Conservation (phyloP, 2,797 vertebrate genomes). For the Bovichtus variegatus region DNA sequence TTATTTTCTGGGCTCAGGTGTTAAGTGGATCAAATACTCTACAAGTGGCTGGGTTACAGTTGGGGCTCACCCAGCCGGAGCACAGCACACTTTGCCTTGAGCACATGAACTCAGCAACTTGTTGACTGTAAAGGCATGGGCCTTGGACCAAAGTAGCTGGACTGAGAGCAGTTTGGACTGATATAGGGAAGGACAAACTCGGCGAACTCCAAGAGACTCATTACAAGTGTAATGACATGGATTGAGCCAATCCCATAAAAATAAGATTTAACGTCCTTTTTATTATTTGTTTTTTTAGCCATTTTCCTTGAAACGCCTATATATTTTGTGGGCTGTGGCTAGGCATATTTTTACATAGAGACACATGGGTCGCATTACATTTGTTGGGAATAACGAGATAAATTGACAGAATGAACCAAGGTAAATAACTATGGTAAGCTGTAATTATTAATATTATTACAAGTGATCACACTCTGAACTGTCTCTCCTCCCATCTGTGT, state of each 20-base stretch:
- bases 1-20: conserved; percentile 60
- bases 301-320: too few relatives aligned
- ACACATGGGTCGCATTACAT: neutral
- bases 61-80: conserved; percentile 42
- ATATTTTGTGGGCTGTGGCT: neutral
- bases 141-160: conserved; percentile 20
- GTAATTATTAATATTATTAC: neutral
- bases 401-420: neutral
- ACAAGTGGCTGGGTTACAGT: conserved; percentile 59
- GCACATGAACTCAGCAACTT: conserved; percentile 62
- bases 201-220: neutral
- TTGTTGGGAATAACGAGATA: neutral
- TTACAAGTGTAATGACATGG: conserved; percentile 1
- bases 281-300: neutral
- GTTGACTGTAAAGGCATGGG: conserved; percentile 4
- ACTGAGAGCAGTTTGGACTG: conserved; percentile 4
- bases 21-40: conserved; percentile 59
- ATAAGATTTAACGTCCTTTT: neutral
- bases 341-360: neutral
- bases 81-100: conserved; percentile 26
- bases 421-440: too few relatives aligned
- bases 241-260: neutral
- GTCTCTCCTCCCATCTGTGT: neutral
- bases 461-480: neutral
- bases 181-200: conserved; percentile 35